A percentile compares a stretch with the other conserved stretches of the same genome.
phyloP scores from a whole-genome alignment of 2,888 invertebrate genomes.

The Lochmaea capreae region DNA sequence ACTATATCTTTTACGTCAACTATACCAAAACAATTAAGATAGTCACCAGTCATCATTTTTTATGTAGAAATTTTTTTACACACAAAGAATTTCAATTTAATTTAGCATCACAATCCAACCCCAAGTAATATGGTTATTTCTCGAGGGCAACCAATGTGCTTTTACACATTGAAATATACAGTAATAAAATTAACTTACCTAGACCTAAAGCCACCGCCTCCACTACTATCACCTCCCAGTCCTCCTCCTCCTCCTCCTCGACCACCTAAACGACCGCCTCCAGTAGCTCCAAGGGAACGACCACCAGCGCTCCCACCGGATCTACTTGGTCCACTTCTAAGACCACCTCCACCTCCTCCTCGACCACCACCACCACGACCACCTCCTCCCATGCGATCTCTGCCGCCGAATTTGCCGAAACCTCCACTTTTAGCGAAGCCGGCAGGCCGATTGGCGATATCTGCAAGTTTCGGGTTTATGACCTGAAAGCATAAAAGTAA shows the following conservation, averaged over 20 bases:
- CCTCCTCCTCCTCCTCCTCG: constrained; percentile 21
- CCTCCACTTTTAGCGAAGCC: constrained; percentile 69
- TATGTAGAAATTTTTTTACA: not conserved
- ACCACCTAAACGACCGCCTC: constrained; percentile 49
- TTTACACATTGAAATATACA: not conserved
- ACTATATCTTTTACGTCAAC: too few species aligned
- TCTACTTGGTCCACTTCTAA: constrained; percentile 50
- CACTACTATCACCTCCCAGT: constrained; percentile 44
- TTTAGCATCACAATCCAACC: constrained; percentile 3
- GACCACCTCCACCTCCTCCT: constrained; percentile 54
- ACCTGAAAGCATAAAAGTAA: constrained; percentile 67
- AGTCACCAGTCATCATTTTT: not conserved
- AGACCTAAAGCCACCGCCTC: not conserved
- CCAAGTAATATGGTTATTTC: not conserved
- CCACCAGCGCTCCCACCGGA: constrained; percentile 65
- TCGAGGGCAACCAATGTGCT: constrained; percentile 4
- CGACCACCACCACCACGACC: constrained; percentile 29
- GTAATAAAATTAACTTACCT: not conserved
- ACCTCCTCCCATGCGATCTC: constrained; percentile 26
- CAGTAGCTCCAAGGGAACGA: constrained; percentile 41
- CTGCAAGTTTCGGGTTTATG: constrained; percentile 86
- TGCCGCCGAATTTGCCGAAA: constrained; percentile 61
- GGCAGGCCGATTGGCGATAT: constrained; percentile 76
- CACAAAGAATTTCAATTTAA: not conserved
- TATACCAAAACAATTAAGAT: too few species aligned